A percentile compares a stretch with the other conserved stretches of the same genome.
phyloP scores from a whole-genome alignment of 2,888 invertebrate species.

The Sisyra nigra region DNA sequence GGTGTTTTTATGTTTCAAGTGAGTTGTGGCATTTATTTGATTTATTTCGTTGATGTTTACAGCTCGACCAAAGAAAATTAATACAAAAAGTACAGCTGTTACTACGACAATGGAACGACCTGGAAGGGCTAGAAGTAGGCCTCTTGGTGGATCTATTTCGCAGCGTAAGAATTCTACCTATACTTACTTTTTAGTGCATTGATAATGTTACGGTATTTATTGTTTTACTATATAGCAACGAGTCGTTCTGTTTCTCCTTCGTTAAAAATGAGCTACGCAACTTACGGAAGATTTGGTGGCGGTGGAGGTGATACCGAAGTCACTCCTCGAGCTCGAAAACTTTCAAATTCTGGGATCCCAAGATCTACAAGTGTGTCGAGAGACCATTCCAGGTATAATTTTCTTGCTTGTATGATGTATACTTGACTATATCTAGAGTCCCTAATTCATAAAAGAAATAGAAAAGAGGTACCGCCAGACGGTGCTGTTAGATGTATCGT shows the following conservation, averaged over 20 bases:
- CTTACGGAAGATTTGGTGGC: slow-evolving; percentile 33
- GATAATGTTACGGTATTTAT: too few species aligned
- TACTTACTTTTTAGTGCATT: too few species aligned
- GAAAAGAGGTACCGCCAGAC: too few species aligned
- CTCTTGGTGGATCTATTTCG: slow-evolving; percentile 75
- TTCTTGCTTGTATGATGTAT: neutral
- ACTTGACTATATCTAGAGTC: too few species aligned
- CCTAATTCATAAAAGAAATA: too few species aligned
- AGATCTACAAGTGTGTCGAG: slow-evolving; percentile 50
- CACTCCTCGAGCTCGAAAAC: slow-evolving; percentile 39
- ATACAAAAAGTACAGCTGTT: slow-evolving; percentile 31
- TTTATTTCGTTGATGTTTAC: slow-evolving; percentile 11
- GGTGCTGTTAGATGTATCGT: too few species aligned
- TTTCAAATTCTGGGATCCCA: slow-evolving; percentile 50
- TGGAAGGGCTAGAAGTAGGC: slow-evolving; percentile 40
- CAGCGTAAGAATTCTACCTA: slow-evolving; percentile 54
- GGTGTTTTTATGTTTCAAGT: slow-evolving; percentile 2
- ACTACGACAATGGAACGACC: slow-evolving; percentile 43
- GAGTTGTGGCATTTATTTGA: neutral
- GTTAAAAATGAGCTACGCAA: slow-evolving; percentile 61
- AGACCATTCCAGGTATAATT: slow-evolving; percentile 31
- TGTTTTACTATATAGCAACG: too few species aligned
- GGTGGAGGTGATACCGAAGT: slow-evolving; percentile 5
- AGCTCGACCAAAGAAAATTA: slow-evolving; percentile 48
- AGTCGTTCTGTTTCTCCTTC: slow-evolving; percentile 90